phyloP scores from a whole-genome alignment of 2,113 vertebrate species.

The Irena cyanogastra region DNA sequence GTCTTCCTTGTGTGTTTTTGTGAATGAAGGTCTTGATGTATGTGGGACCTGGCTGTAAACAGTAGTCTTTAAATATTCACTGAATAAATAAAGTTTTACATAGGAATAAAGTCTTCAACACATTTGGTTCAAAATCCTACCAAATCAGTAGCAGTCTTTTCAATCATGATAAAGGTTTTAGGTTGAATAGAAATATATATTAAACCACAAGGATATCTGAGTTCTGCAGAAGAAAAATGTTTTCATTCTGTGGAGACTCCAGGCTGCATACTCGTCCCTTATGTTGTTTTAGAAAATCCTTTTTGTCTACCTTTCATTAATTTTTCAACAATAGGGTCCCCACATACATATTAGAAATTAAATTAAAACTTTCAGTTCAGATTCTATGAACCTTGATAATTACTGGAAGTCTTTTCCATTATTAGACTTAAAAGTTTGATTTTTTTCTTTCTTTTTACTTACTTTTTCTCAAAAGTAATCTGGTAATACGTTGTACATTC shows the following conservation, averaged over 20 bases:
- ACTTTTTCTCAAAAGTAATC: neutral
- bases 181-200: neutral
- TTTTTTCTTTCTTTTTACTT: neutral
- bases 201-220: neutral
- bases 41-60: neutral
- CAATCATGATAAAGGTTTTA: neutral
- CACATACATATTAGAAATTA: neutral
- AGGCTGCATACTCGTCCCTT: neutral
- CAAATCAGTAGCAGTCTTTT: neutral
- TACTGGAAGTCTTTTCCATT: neutral
- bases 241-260: neutral
- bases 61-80: neutral
- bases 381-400: neutral
- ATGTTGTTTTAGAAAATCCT: slow-evolving; percentile 3
- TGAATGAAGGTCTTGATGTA: neutral
- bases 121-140: neutral
- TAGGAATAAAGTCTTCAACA: neutral
- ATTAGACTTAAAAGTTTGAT: neutral
- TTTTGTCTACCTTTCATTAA: slow-evolving; percentile 2
- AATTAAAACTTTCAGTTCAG: neutral
- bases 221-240: neutral
- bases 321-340: neutral
- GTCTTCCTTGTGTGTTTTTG: neutral
- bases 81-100: neutral
- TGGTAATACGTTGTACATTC: neutral